Conservation (phyloP, 1,140 invertebrate species). For the Macrobrachium rosenbergii region DNA sequence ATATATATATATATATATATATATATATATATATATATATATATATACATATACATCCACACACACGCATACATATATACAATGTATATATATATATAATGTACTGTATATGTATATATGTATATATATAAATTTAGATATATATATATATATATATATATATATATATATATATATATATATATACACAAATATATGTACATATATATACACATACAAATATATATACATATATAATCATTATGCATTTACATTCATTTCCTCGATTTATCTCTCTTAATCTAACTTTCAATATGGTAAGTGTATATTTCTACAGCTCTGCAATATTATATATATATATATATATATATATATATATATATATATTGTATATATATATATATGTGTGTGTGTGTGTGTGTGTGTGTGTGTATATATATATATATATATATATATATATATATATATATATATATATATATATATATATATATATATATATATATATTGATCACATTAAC, state of each 20-base stretch:
- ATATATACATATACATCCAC: neutral
- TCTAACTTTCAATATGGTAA: too few species aligned
- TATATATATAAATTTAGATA: slow-evolving; percentile 1
- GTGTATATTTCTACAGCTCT: too few species aligned
- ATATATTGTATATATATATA: neutral
- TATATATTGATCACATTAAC: too few species aligned
- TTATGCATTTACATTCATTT: too few species aligned
- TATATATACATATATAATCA: too few species aligned
- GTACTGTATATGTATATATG: slow-evolving; percentile 8
- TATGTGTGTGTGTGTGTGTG: too few species aligned
- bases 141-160: slow-evolving; percentile 2
- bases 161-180: neutral
- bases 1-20: too few species aligned
- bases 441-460: neutral
- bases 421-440: neutral
- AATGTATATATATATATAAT: neutral
- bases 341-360: neutral
- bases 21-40: neutral
- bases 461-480: neutral
- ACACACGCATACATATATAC: neutral
- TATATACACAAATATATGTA: neutral
- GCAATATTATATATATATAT: neutral
- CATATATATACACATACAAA: neutral
- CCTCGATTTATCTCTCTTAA: too few species aligned
- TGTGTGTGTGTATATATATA: too few species aligned